Base-by-base conservation (phyloP, 2,113 vertebrate species). In the Synchiropus splendidus region DNA sequence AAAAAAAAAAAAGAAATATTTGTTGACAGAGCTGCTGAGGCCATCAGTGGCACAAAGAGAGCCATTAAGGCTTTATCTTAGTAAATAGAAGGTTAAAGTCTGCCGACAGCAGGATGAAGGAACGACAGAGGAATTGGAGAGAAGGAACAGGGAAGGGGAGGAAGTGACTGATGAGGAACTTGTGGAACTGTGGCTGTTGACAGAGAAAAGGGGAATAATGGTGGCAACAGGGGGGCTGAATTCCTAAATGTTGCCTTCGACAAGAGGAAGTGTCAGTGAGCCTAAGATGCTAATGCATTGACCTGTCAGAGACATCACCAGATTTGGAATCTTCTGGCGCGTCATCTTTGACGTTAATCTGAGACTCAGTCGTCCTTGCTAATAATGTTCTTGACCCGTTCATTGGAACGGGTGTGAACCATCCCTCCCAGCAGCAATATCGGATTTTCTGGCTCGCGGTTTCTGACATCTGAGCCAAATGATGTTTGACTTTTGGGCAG, bases 11-110 rank as follows among this genome's bases (percentile, higher is more conserved):
- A 75, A 70, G 38, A 58, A 73, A 66, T 62, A 68, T 61, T 69
- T 81, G 73, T 83, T 82, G 70, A 77, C 77, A 50, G 67, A 51
- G 53, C 56, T 46, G 64, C 51, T 63, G 60, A 30, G 69, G 70
- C 56, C n/a, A 12, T 70, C 83, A 71, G 48, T 21, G 35, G 67
- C 73, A 86, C 77, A 83, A 85, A 86, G 67, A 66, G 38, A 50
- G 69, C 75, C 78, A 78, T 83, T 87, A 81, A 57, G 70, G 72
- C 77, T 79, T 73, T 83, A 85, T 84, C 83, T 75, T 64, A 52
- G 64, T 70, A 83, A 86, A 86, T 55, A 81, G 75, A 51, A 43
- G 63, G 63, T 72, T 60, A 45, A 61, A 64, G 50, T 50, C 75
- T 69, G 55, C 38, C 51, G 67, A 54, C 46, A 51, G 42, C 44